phyloP scores from a whole-genome alignment of 1,140 invertebrate species.

The Phenacoccus solenopsis region DNA sequence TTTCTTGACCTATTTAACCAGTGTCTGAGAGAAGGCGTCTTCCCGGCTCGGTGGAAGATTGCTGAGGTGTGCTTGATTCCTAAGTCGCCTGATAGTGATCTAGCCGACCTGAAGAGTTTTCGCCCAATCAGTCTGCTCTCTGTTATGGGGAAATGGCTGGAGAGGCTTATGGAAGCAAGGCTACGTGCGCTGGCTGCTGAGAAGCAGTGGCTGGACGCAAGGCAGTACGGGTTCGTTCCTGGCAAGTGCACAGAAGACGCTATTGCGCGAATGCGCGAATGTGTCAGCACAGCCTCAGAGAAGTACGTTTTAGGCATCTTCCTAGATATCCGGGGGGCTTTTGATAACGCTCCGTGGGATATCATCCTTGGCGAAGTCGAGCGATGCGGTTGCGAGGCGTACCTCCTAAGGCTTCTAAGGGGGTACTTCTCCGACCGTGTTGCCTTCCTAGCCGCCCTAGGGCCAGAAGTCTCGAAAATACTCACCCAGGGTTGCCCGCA shows the following conservation, averaged over 20 bases:
- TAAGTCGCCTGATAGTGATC: not conserved
- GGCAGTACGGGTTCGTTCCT: slow-evolving; percentile 14
- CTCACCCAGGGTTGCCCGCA: slow-evolving; percentile 35
- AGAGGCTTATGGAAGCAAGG: not conserved
- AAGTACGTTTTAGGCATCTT: slow-evolving; percentile 30
- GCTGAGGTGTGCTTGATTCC: not conserved
- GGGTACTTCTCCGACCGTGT: not conserved
- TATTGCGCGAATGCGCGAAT: not conserved
- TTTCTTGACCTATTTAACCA: slow-evolving; percentile 18
- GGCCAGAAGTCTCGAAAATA: slow-evolving; percentile 8
- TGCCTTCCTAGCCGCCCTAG: not conserved
- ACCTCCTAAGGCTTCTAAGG: not conserved
- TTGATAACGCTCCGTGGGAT: slow-evolving; percentile 35
- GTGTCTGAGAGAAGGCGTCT: not conserved
- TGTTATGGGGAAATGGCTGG: slow-evolving; percentile 7
- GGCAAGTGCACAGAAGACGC: not conserved
- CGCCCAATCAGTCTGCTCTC: slow-evolving; percentile 1
- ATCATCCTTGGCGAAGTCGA: not conserved
- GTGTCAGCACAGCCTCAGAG: not conserved
- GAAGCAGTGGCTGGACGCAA: too few relatives aligned
- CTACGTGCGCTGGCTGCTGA: too few relatives aligned
- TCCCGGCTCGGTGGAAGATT: slow-evolving; percentile 7
- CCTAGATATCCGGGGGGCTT: slow-evolving; percentile 37
- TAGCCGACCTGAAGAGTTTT: not conserved
- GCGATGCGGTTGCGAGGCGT: not conserved